phyloP scores from a whole-genome alignment of 1,140 invertebrate genomes.

The Campoletis sonorensis region DNA sequence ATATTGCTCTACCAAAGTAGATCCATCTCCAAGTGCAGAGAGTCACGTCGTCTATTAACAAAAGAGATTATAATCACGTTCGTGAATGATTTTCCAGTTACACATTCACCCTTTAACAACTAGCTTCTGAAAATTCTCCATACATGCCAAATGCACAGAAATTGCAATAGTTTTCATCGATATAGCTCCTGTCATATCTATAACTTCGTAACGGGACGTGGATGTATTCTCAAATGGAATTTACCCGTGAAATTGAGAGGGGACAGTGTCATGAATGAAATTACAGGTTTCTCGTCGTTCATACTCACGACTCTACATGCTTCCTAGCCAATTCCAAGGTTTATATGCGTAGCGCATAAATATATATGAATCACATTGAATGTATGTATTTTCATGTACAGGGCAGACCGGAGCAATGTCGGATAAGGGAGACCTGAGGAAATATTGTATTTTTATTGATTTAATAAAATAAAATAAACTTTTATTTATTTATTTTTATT shows the following conservation, averaged over 20 bases:
- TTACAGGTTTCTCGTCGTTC: slow-evolving; percentile 11
- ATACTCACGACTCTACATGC: neutral
- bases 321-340: slow-evolving; percentile 7
- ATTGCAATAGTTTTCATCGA: neutral
- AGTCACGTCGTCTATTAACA: no score
- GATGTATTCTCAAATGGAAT: neutral
- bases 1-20: no score
- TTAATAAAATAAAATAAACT: no score
- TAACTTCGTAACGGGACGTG: neutral
- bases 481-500: no score
- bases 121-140: no score
- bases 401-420: no score
- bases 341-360: neutral
- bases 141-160: neutral
- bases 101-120: neutral
- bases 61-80: slow-evolving; percentile 18
- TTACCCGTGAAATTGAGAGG: neutral
- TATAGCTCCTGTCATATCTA: neutral
- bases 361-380: no score
- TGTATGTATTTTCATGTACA: no score
- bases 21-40: no score
- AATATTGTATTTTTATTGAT: no score
- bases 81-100: neutral
- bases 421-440: no score
- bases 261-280: slow-evolving; percentile 22